Evolutionary conservation across 2,797 vertebrate genomes (phyloP).

Genomic region (Margarornis squamiger): DNA sequence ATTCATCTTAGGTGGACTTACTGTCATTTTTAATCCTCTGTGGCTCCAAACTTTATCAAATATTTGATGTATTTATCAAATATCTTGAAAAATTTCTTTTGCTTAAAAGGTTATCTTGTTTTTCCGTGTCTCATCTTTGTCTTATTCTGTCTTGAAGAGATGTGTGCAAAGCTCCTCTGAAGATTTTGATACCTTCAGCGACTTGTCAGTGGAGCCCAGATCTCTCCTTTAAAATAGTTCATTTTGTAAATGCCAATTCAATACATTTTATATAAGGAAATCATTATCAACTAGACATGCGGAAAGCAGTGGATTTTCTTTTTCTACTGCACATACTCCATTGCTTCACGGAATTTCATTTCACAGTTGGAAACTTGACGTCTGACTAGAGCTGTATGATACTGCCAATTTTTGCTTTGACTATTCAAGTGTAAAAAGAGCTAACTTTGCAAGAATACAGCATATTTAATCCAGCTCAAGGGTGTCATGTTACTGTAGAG

Average conservation of each 20-base stretch:
- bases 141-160: neutral
- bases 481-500: neutral
- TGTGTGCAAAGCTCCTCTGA: neutral
- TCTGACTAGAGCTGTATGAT: conserved; percentile 5
- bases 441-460: conserved; percentile 18
- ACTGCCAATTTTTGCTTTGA: conserved; percentile 43
- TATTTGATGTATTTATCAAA: neutral
- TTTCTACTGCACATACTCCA: neutral
- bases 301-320: neutral
- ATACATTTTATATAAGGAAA: conserved; percentile 12
- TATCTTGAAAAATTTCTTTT: neutral
- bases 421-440: conserved; percentile 19
- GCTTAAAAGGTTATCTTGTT: neutral
- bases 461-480: neutral
- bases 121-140: neutral
- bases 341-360: conserved; percentile 15
- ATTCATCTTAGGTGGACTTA: neutral
- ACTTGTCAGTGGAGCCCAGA: neutral
- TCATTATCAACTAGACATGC: neutral
- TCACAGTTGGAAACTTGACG: conserved; percentile 46
- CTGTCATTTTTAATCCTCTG: neutral
- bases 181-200: conserved; percentile 2
- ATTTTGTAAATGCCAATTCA: conserved; percentile 36
- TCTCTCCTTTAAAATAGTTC: conserved; percentile 10
- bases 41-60: neutral